These are phyloP conservation scores for Limonius californicus DNA, from an alignment of 1,140 invertebrate species.

Conservation along the genomic window DNA sequence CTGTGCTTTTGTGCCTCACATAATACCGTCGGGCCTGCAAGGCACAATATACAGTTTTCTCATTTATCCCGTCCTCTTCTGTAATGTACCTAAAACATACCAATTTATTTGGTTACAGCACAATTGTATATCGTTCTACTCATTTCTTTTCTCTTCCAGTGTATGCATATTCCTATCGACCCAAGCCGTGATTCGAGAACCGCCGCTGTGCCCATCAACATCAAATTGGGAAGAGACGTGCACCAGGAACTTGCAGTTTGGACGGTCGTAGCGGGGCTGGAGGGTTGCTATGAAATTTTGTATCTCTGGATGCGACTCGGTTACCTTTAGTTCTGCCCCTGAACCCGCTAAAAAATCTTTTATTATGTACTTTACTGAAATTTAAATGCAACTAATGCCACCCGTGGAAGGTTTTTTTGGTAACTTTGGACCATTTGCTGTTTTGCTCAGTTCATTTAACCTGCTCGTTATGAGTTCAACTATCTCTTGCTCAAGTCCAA, in stretches of 20 bases:
- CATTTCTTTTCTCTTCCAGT: constrained; percentile 54
- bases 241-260: constrained; percentile 48
- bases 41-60: constrained; percentile 32
- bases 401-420: too few relatives aligned
- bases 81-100: not conserved
- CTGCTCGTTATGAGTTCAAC: not conserved
- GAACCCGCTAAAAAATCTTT: too few relatives aligned
- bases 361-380: too few relatives aligned
- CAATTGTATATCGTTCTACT: too few relatives aligned
- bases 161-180: constrained; percentile 54
- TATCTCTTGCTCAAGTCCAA: constrained; percentile 18
- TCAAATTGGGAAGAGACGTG: constrained; percentile 53
- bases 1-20: constrained; percentile 42
- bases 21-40: constrained; percentile 36
- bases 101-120: too few relatives aligned
- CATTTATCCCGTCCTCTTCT: constrained; percentile 19
- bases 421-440: too few relatives aligned
- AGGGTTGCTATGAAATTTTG: not conserved
- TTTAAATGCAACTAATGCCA: too few relatives aligned
- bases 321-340: too few relatives aligned
- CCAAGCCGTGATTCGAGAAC: constrained; percentile 53
- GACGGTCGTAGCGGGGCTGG: not conserved
- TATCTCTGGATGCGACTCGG: not conserved
- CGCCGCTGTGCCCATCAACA: constrained; percentile 49
- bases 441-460: not conserved